A percentile compares a stretch with the other conserved stretches of the same genome.
These are phyloP conservation scores for Epizoanthus fatuus DNA, from an alignment of 92 coral and sea anemone genomes.

Conservation along the genomic window DNA sequence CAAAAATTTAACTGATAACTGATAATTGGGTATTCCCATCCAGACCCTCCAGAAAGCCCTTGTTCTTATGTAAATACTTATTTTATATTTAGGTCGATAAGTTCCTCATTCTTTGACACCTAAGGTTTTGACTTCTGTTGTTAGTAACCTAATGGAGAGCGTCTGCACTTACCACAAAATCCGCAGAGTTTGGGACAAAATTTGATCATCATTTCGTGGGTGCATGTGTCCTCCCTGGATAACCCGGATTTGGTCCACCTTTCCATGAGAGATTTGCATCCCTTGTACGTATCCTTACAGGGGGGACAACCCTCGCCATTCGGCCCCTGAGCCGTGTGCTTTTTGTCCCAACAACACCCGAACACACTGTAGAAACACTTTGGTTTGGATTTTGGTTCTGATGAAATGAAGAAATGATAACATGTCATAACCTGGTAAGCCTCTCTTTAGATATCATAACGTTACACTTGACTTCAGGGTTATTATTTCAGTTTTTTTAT, in stretches of 20 bases:
- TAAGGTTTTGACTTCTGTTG: too few relatives aligned
- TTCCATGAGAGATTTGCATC: background rate
- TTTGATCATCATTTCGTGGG: background rate
- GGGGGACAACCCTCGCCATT: slow-evolving; percentile 4
- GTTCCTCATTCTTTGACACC: too few relatives aligned
- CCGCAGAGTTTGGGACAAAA: slow-evolving; percentile 15
- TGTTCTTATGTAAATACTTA: too few relatives aligned
- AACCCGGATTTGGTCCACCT: background rate
- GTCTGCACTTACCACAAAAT: slow-evolving; percentile 4
- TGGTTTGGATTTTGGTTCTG: slow-evolving; percentile 10
- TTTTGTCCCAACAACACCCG: slow-evolving; percentile 24
- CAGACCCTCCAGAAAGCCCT: too few relatives aligned
- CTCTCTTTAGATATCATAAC: too few relatives aligned
- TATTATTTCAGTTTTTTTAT: too few relatives aligned
- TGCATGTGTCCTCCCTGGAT: slow-evolving; percentile 1
- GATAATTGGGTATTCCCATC: too few relatives aligned
- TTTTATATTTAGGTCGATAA: too few relatives aligned
- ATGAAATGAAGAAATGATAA: background rate
- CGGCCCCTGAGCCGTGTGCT: background rate
- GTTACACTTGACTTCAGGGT: too few relatives aligned
- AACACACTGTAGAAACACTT: slow-evolving; percentile 1
- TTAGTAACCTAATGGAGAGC: background rate
- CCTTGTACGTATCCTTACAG: slow-evolving; percentile 3
- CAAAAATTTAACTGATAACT: too few relatives aligned
- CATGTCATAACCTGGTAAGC: too few relatives aligned